phyloP scores from a whole-genome alignment of 2,888 invertebrate genomes.

The Theodoxus fluviatilis region DNA sequence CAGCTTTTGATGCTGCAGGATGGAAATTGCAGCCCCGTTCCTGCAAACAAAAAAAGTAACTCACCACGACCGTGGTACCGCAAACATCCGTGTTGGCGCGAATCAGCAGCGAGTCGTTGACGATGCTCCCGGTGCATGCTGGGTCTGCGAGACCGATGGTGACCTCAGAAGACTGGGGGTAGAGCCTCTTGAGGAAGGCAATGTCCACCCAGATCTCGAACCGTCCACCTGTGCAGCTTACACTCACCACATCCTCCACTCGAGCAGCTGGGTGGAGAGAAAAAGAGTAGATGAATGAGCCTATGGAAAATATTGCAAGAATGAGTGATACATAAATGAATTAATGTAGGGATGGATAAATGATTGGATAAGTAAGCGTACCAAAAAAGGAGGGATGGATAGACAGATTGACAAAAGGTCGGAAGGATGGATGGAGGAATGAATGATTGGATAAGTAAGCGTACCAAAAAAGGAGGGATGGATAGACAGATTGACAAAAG shows the following conservation, averaged over 20 bases:
- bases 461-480: no score
- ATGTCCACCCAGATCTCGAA: conserved; percentile 25
- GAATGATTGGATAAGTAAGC: no score
- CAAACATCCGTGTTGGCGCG: conserved; percentile 20
- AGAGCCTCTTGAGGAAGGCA: conserved; percentile 24
- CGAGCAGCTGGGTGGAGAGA: conserved; percentile 17
- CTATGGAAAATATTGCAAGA: background rate
- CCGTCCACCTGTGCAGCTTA: conserved; percentile 21
- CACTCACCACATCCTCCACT: conserved; percentile 25
- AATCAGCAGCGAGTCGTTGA: conserved; percentile 15
- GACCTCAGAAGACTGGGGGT: conserved; percentile 18
- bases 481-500: no score
- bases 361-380: no score
- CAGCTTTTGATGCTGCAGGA: no score
- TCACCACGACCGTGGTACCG: conserved; percentile 13
- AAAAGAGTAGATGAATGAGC: background rate
- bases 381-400: background rate
- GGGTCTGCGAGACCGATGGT: conserved; percentile 27
- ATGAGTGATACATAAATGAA: background rate
- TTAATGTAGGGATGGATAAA: no score
- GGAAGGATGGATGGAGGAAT: no score
- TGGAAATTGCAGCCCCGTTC: no score
- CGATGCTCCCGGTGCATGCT: conserved; percentile 21
- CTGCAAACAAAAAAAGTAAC: no score
- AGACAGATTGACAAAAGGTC: no score